These are phyloP conservation scores for Acrocephalus scirpaceus DNA, from an alignment of 2,797 vertebrate species.

Conservation along the genomic window DNA sequence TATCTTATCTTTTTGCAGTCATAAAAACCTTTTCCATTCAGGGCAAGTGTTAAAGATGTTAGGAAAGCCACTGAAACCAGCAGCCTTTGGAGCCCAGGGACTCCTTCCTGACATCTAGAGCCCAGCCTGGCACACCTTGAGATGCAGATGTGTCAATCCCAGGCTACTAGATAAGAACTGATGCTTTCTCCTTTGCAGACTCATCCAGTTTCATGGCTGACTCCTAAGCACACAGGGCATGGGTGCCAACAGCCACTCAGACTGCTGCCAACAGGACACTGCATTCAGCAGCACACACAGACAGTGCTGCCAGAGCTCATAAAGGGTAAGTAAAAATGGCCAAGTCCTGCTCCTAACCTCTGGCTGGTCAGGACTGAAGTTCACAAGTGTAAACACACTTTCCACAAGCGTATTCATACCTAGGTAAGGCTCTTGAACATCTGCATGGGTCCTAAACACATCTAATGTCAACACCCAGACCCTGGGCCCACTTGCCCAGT, in stretches of 20 bases:
- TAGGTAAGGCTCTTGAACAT: neutral
- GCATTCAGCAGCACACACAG: fast-evolving
- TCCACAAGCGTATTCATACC: neutral
- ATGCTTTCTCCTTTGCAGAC: neutral
- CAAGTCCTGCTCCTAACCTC: neutral
- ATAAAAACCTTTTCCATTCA: no score
- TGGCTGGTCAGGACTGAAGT: neutral
- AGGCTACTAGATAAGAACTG: neutral
- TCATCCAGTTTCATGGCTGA: neutral
- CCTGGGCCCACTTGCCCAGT: neutral
- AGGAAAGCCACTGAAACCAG: neutral
- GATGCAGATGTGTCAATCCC: fast-evolving
- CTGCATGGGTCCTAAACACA: neutral
- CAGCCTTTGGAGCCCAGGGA: neutral
- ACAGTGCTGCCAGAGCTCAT: neutral
- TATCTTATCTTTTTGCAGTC: no score
- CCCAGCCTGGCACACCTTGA: neutral
- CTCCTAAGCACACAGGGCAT: neutral
- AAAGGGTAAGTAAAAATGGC: neutral
- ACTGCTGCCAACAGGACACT: neutral
- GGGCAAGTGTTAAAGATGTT: neutral
- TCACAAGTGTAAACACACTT: neutral
- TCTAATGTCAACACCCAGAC: neutral
- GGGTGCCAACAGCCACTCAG: fast-evolving
- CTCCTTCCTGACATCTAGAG: neutral